Percentiles rank a stretch among this genome's conserved stretches.
phyloP scores from a whole-genome alignment of 1,140 invertebrate species.

The Probaryconus sp. region DNA sequence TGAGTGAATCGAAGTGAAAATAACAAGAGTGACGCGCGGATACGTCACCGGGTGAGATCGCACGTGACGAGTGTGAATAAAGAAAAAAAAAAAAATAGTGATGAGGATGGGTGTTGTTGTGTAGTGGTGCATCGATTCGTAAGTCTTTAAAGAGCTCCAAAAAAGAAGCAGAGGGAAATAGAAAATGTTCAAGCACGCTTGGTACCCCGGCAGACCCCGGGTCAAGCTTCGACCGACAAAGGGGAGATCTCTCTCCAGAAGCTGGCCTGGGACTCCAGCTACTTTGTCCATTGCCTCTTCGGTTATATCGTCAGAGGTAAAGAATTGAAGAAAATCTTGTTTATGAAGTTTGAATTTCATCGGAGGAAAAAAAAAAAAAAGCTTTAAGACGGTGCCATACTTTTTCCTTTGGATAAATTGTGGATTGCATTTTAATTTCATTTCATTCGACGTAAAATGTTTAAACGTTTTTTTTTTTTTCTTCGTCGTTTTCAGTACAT shows the following conservation, averaged over 20 bases:
- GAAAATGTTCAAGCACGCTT: slow-evolving; percentile 72
- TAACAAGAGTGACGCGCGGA: slow-evolving; percentile 20
- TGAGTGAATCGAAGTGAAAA: slow-evolving; percentile 20
- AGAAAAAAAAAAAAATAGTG: slow-evolving; percentile 15
- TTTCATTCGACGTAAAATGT: too few species aligned
- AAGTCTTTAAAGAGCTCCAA: too few species aligned
- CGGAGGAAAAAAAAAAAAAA: too few species aligned
- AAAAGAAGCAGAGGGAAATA: too few species aligned
- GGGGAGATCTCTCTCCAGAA: slow-evolving; percentile 72
- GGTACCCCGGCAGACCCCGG: slow-evolving; percentile 60
- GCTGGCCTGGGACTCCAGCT: slow-evolving; percentile 74
- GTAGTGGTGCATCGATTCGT: slow-evolving; percentile 16
- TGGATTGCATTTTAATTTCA: too few species aligned
- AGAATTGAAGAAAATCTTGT: too few species aligned
- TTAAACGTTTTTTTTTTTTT: too few species aligned
- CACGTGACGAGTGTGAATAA: slow-evolving; percentile 28
- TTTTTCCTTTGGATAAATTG: too few species aligned
- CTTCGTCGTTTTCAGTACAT: too few species aligned
- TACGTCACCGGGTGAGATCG: background rate
- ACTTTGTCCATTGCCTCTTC: slow-evolving; percentile 71
- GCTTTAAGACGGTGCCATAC: too few species aligned
- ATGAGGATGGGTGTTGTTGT: background rate
- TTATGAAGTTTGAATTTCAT: too few species aligned
- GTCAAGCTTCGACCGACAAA: slow-evolving; percentile 68
- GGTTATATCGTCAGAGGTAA: slow-evolving; percentile 72